Evolutionary conservation across 30 jellyfish, hydroid and myxozoan genomes (phyloP).

Genomic region (Aurelia aurita): DNA sequence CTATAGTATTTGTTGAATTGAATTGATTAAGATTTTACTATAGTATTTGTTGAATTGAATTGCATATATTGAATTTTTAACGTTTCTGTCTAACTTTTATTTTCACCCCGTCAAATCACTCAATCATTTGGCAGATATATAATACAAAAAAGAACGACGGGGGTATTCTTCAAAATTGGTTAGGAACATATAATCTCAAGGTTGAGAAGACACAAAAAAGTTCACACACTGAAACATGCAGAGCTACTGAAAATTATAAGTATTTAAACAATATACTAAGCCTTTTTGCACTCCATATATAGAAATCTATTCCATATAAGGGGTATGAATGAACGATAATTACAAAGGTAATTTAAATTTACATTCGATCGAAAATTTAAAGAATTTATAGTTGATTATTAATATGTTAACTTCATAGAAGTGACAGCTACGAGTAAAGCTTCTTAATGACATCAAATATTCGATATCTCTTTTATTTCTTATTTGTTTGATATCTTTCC

Average conservation of each 20-base stretch:
- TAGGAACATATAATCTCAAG: conserved; percentile 53
- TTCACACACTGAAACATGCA: conserved; percentile 67
- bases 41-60: too few species aligned
- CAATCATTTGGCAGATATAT: too few species aligned
- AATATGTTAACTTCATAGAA: conserved; percentile 26
- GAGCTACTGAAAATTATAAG: conserved; percentile 53
- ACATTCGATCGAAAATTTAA: conserved; percentile 2
- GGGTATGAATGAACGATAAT: background rate
- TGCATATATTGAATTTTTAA: too few species aligned
- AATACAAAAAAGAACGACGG: too few species aligned
- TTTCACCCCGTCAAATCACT: too few species aligned
- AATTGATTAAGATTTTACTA: too few species aligned
- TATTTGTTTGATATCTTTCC: too few species aligned
- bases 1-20: too few species aligned
- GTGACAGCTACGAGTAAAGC: background rate
- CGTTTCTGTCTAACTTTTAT: too few species aligned
- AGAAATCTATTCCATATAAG: conserved; percentile 16
- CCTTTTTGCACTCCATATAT: conserved; percentile 63
- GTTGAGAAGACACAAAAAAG: conserved; percentile 64
- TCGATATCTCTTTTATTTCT: background rate
- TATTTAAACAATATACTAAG: conserved; percentile 58
- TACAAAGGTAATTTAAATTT: conserved; percentile 13
- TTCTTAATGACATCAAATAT: background rate
- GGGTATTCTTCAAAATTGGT: conserved; percentile 48
- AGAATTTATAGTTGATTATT: background rate